Evolutionary conservation across 2,797 vertebrate species (phyloP).

Genomic region (Protonibea diacanthus): DNA sequence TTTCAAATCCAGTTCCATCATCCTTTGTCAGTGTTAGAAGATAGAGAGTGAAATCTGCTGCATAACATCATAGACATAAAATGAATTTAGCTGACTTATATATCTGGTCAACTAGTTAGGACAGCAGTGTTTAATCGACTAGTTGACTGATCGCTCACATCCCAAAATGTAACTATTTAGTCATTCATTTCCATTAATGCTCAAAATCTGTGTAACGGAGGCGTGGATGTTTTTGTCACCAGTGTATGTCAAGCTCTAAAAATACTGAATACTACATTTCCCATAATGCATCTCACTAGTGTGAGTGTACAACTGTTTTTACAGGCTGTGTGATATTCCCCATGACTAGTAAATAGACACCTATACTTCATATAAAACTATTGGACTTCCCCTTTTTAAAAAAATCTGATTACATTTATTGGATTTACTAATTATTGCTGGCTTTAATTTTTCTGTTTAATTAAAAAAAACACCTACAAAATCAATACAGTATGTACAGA

Average conservation of each 20-base stretch:
- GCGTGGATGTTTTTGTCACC: background rate
- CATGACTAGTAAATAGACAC: background rate
- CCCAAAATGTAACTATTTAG: background rate
- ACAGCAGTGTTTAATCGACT: too few relatives aligned
- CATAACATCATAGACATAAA: too few relatives aligned
- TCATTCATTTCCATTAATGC: background rate
- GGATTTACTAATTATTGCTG: background rate
- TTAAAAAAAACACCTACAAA: too few relatives aligned
- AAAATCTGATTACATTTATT: too few relatives aligned
- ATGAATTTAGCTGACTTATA: too few relatives aligned
- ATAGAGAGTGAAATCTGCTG: too few relatives aligned
- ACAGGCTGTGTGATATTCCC: background rate
- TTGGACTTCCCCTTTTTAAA: too few relatives aligned
- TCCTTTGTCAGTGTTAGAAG: too few relatives aligned
- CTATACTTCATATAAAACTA: background rate
- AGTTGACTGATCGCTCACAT: too few relatives aligned
- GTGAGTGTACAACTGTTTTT: constrained; percentile 5
- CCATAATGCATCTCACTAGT: background rate
- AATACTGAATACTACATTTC: constrained; percentile 15
- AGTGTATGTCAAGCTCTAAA: background rate
- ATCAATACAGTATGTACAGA: background rate
- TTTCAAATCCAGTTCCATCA: too few relatives aligned
- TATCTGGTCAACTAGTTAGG: too few relatives aligned
- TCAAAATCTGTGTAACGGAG: background rate
- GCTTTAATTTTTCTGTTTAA: too few relatives aligned